Conservation (phyloP, 92 coral and sea anemone genomes). For the Pocillopora grandis region DNA sequence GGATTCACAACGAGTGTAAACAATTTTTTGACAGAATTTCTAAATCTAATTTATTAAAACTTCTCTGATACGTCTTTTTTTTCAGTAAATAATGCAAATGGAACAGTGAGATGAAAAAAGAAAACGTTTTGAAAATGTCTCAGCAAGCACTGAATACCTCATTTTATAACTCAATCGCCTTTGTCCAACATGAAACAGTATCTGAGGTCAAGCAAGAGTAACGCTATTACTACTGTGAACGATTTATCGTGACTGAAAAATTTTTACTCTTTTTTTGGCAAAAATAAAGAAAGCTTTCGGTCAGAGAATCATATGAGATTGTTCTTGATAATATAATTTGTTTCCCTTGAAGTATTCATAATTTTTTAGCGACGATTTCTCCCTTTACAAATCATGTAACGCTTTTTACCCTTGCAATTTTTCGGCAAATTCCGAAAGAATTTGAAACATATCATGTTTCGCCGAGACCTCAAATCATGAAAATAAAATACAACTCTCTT, state of each 20-base stretch:
- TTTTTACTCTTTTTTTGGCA: background rate
- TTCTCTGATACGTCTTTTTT: too few relatives aligned
- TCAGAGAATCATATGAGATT: background rate
- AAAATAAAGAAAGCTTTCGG: background rate
- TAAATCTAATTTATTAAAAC: too few relatives aligned
- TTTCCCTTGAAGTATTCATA: background rate
- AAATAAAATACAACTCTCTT: slow-evolving; percentile 21
- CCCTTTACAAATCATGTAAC: background rate
- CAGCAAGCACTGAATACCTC: background rate
- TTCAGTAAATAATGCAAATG: background rate
- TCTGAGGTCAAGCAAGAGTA: background rate
- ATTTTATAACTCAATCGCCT: background rate
- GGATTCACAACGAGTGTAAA: too few relatives aligned
- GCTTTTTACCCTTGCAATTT: background rate
- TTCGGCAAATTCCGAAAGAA: slow-evolving; percentile 19
- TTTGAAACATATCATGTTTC: slow-evolving; percentile 8
- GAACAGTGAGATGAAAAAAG: background rate
- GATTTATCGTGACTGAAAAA: slow-evolving; percentile 1
- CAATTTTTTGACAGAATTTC: too few relatives aligned
- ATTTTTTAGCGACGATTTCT: background rate
- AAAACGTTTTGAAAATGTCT: too few relatives aligned
- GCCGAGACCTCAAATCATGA: slow-evolving; percentile 21
- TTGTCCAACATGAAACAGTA: slow-evolving; percentile 14
- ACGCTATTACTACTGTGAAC: background rate
- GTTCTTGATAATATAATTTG: background rate